Conservation (phyloP, 1,140 invertebrate genomes). For the Drosophila leontia region DNA sequence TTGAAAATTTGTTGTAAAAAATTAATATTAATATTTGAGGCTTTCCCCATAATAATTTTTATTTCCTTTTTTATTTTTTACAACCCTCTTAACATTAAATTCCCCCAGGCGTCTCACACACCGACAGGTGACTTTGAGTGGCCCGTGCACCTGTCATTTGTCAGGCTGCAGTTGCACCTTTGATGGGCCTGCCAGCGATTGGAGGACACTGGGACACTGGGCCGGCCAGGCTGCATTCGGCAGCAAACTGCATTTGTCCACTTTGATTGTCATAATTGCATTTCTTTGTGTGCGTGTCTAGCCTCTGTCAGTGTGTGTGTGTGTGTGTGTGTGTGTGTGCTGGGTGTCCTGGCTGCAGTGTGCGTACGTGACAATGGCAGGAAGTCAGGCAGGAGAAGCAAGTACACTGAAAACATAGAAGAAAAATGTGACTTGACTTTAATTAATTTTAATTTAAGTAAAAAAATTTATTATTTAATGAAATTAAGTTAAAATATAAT, state of each 20-base stretch:
- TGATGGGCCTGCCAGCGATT: constrained; percentile 28
- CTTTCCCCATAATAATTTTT: no score
- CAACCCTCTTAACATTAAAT: neutral
- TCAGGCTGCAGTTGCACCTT: constrained; percentile 51
- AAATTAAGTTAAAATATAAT: no score
- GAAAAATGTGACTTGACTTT: no score
- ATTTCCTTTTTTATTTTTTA: neutral
- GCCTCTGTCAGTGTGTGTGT: constrained; percentile 13
- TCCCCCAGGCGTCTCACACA: constrained; percentile 21
- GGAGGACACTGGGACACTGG: constrained; percentile 19
- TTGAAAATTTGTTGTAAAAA: no score
- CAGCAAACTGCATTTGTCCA: constrained; percentile 73
- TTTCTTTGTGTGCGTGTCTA: constrained; percentile 59
- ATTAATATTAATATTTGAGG: no score
- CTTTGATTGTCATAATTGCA: constrained; percentile 80
- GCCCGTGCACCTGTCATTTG: constrained; percentile 69
- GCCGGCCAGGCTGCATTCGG: constrained; percentile 2
- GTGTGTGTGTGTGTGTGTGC: constrained; percentile 23
- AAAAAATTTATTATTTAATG: no score
- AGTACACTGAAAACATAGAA: neutral
- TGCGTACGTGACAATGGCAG: constrained; percentile 51
- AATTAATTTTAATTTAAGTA: no score
- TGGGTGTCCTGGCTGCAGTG: constrained; percentile 30
- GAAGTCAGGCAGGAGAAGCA: constrained; percentile 30
- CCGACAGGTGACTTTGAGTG: constrained; percentile 36